Conservation (phyloP, 2,888 invertebrate genomes). For the Nephrotoma guestfalica region DNA sequence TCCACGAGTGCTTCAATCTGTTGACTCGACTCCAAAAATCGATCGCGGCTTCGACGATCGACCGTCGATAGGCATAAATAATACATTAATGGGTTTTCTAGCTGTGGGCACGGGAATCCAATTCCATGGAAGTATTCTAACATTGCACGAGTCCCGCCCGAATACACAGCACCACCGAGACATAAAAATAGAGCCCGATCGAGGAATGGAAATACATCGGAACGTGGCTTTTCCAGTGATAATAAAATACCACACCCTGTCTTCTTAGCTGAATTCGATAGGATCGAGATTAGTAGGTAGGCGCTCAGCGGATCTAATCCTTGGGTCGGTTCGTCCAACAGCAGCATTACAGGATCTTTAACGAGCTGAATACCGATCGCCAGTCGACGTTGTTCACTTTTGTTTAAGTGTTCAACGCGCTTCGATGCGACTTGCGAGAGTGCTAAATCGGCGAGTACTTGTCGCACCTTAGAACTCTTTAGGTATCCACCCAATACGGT, state of each 20-base stretch:
- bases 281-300: slow-evolving; percentile 84
- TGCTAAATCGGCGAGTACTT: slow-evolving; percentile 86
- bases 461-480: slow-evolving; percentile 73
- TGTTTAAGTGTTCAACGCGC: slow-evolving; percentile 67
- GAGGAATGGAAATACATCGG: slow-evolving; percentile 90
- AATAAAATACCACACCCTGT: slow-evolving; percentile 80
- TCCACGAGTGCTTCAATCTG: slow-evolving; percentile 86
- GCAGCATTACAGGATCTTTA: slow-evolving; percentile 80
- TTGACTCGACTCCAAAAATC: slow-evolving; percentile 85
- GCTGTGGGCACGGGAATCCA: slow-evolving; percentile 91
- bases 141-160: slow-evolving; percentile 82
- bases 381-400: slow-evolving; percentile 78
- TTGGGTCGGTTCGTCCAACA: slow-evolving; percentile 89
- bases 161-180: slow-evolving; percentile 81
- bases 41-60: slow-evolving; percentile 60
- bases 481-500: slow-evolving; percentile 64
- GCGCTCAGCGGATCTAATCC: slow-evolving; percentile 91
- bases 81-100: slow-evolving; percentile 97
- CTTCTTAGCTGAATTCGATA: slow-evolving; percentile 80
- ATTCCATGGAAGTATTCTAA: slow-evolving; percentile 89
- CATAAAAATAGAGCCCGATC: slow-evolving; percentile 83
- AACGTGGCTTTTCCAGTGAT: slow-evolving; percentile 84
- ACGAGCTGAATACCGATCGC: slow-evolving; percentile 87
- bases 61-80: slow-evolving; percentile 56
- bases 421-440: slow-evolving; percentile 79